Evolutionary conservation across 2,113 vertebrate genomes (phyloP), one percentile per base, ranked within the genome.

Genomic region (Patagioenas fasciata): DNA sequence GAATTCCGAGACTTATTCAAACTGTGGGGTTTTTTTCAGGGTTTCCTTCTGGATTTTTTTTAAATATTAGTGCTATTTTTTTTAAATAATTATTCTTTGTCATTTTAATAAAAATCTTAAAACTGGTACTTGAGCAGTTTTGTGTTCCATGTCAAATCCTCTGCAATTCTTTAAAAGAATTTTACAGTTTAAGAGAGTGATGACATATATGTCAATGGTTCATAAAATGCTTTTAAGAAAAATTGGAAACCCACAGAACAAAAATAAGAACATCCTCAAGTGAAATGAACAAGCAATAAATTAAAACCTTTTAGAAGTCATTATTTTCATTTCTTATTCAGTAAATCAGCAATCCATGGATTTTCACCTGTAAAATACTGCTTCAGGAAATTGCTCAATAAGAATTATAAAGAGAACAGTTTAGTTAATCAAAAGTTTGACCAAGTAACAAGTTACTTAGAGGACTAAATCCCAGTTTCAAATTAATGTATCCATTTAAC

Each of bases 391-490:
- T 93, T 90, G 85, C 60, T 80, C 61, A 78, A 78, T 93, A 93
- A 88, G 85, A 93, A 95, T 95, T 93, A 96, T 91, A 93, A 95
- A 90, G 88, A 66, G 85, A 91, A 83, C 23, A 91, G 91, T 92
- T 96, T 92, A 93, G 92, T 90, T 97, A 97, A 97, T 96, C 96
- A 96, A 93, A 96, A 96, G 85, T 96, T 96, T 96, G 85, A 96
- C 82, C 78, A 88, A 92, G 90, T 95, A 95, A 94, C 88, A 96
- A 83, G 85, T 95, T 85, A 94, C 90, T 90, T 84, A 48, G 69
- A 83, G 11, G 61, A 57, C 87, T 72, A 85, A 95, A 69, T 93
- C 50, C 50, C 58, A 91, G 24, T 93, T 85, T 91, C 88, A 91
- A 78, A 91, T 86, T 85, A 94, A 95, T 96, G 94, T 78, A 96